A percentile compares a stretch with the other conserved stretches of the same genome.
These are phyloP conservation scores for Hemicordylus capensis DNA, from an alignment of 2,113 vertebrate species.

Conservation along the genomic window DNA sequence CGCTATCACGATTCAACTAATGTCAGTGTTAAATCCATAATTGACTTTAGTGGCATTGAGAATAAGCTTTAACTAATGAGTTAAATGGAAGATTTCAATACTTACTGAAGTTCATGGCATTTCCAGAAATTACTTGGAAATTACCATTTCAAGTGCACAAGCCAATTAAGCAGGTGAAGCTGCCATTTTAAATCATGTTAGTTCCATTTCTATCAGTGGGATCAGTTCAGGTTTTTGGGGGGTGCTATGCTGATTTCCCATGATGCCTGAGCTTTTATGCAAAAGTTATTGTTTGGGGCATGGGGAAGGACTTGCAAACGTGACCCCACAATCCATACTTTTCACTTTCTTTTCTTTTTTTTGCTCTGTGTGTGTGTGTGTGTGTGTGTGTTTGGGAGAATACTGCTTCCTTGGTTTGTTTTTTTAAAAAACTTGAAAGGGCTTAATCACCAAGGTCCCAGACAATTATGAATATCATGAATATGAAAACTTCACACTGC, in stretches of 20 bases:
- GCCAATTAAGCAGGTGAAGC: background rate
- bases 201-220: background rate
- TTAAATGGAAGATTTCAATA: background rate
- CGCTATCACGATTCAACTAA: background rate
- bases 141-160: background rate
- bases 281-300: background rate
- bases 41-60: background rate
- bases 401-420: no score
- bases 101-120: background rate
- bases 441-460: no score
- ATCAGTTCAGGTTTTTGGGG: background rate
- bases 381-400: no score
- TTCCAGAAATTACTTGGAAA: background rate
- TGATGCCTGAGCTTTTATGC: background rate
- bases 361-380: no score
- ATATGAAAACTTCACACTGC: no score
- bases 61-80: background rate
- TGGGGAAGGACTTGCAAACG: background rate
- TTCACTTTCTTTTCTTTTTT: background rate
- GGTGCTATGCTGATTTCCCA: background rate
- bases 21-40: background rate
- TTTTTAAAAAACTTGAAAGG: no score
- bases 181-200: background rate
- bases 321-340: background rate
- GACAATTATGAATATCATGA: no score